Percentiles rank a stretch among this genome's conserved stretches.
Conservation (phyloP, 2,888 invertebrate species). For the Nipponacmea schrenckii region DNA sequence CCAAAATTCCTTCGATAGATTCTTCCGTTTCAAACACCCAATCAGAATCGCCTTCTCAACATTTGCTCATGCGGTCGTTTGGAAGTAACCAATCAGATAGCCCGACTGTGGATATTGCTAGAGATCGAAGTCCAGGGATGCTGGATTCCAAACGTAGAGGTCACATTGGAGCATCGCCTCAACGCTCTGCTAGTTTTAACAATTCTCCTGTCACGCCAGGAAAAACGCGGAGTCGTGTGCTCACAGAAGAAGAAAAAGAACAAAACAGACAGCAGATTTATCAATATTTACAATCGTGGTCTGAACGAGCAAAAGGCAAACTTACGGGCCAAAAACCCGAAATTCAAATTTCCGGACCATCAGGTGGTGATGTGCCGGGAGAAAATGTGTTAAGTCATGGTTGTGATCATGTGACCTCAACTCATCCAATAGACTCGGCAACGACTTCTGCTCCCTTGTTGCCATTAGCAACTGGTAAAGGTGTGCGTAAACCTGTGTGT, state of each 20-base stretch:
- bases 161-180: conserved; percentile 15
- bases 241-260: conserved; percentile 57
- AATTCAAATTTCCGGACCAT: conserved; percentile 11
- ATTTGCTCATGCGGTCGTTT: conserved; percentile 7
- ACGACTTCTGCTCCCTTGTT: neutral
- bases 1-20: conserved; percentile 39
- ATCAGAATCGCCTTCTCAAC: conserved; percentile 9
- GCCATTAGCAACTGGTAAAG: neutral
- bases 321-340: conserved; percentile 15
- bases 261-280: conserved; percentile 59
- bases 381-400: conserved; percentile 18
- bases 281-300: conserved; percentile 61
- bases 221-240: conserved; percentile 44
- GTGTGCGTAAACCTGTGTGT: neutral
- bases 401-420: conserved; percentile 21
- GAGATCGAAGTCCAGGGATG: conserved; percentile 32
- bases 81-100: neutral
- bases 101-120: neutral
- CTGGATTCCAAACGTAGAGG: neutral
- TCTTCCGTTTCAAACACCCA: conserved; percentile 30
- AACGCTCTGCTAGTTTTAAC: conserved; percentile 12
- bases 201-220: conserved; percentile 43
- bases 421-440: neutral
- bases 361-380: conserved; percentile 11
- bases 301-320: conserved; percentile 52